These are phyloP conservation scores for Melitaea athalia DNA, from an alignment of 2,888 invertebrate species.

Conservation along the genomic window DNA sequence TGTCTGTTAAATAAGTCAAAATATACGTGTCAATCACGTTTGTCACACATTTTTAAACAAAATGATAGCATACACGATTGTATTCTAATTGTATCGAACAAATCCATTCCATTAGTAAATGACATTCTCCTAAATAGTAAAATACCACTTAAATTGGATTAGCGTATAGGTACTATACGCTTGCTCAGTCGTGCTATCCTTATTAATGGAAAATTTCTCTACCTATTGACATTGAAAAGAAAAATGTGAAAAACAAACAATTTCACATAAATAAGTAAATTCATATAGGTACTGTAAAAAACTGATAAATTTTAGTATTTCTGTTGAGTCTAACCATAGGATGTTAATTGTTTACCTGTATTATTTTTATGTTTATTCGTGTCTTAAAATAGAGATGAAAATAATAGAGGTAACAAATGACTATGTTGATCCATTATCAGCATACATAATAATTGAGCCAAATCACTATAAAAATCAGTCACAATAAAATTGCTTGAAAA, in stretches of 20 bases:
- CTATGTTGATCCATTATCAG: background rate
- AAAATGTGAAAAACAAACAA: background rate
- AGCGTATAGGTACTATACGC: slow-evolving; percentile 6
- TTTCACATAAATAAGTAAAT: background rate
- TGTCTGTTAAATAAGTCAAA: background rate
- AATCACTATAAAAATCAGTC: slow-evolving; percentile 45
- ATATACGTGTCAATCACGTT: background rate
- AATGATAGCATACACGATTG: slow-evolving; percentile 1
- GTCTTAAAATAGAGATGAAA: background rate
- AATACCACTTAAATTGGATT: slow-evolving; percentile 5
- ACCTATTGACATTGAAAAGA: background rate
- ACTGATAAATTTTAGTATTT: too few species aligned
- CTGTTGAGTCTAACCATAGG: too few species aligned
- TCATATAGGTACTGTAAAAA: background rate
- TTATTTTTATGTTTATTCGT: too few species aligned
- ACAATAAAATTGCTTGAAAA: slow-evolving; percentile 36
- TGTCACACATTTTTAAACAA: background rate
- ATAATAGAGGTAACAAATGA: background rate
- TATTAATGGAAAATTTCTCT: background rate
- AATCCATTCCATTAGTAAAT: background rate
- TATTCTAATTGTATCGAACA: background rate
- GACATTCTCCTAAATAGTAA: slow-evolving; percentile 1
- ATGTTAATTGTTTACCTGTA: too few species aligned
- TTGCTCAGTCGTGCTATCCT: background rate
- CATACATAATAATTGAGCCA: slow-evolving; percentile 58